Evolutionary conservation across 1,140 invertebrate species (phyloP).

Genomic region (Halyomorpha halys): DNA sequence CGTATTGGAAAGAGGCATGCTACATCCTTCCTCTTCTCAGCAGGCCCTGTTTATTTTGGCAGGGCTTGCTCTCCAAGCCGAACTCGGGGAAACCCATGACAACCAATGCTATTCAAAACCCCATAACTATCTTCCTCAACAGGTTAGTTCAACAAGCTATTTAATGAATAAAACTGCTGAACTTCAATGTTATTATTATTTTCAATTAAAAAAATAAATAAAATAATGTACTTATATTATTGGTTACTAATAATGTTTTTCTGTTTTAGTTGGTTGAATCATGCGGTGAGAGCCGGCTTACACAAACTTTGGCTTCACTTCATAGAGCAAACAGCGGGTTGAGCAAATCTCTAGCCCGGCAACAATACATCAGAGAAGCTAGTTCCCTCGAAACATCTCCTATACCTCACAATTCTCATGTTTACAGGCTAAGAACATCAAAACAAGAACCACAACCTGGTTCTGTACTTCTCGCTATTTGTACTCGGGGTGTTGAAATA

Average conservation of each 20-base stretch:
- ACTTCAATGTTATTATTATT: too few relatives aligned
- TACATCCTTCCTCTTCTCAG: slow-evolving; percentile 53
- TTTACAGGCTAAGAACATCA: slow-evolving; percentile 72
- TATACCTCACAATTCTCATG: slow-evolving; percentile 73
- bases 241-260: neutral
- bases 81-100: slow-evolving; percentile 67
- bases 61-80: slow-evolving; percentile 79
- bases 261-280: slow-evolving; percentile 36
- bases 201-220: too few relatives aligned
- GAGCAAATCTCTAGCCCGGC: slow-evolving; percentile 63
- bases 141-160: slow-evolving; percentile 34
- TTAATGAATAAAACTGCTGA: too few relatives aligned
- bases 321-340: slow-evolving; percentile 67
- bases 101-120: slow-evolving; percentile 66
- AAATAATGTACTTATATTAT: too few relatives aligned
- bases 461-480: slow-evolving; percentile 67
- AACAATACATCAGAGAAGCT: slow-evolving; percentile 79
- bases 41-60: slow-evolving; percentile 68
- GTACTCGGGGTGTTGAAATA: slow-evolving; percentile 75
- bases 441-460: slow-evolving; percentile 67
- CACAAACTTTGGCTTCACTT: slow-evolving; percentile 44
- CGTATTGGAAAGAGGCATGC: slow-evolving; percentile 54
- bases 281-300: slow-evolving; percentile 44
- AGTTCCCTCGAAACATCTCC: slow-evolving; percentile 68
- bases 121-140: slow-evolving; percentile 56